A percentile compares a stretch with the other conserved stretches of the same genome.
Conservation (phyloP, 2,797 vertebrate genomes). For the Sarcophilus harrisii region DNA sequence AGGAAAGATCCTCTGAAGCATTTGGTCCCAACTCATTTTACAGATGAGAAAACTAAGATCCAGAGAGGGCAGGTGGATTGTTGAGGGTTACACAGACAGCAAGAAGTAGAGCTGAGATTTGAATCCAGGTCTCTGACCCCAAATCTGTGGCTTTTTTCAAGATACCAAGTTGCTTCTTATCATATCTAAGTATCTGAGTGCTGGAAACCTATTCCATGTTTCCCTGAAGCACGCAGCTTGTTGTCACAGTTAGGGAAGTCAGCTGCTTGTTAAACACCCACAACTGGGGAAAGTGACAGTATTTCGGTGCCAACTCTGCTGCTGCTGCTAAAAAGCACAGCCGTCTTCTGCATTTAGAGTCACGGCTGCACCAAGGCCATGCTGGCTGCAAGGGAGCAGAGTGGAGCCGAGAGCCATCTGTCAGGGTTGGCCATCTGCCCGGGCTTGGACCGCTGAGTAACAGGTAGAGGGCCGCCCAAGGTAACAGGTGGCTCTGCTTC, state of each 20-base stretch:
- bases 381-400: not conserved
- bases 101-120: not conserved
- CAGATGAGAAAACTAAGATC: not conserved
- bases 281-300: constrained; percentile 32
- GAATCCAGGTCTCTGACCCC: not conserved
- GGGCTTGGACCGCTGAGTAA: not conserved
- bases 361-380: not conserved
- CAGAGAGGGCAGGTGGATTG: not conserved
- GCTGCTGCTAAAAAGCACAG: constrained; percentile 18
- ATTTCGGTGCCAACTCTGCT: not conserved
- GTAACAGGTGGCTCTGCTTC: not conserved
- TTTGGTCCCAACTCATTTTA: not conserved
- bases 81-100: not conserved
- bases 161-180: not conserved
- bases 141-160: not conserved
- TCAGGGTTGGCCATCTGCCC: not conserved
- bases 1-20: not conserved
- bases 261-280: constrained; percentile 41
- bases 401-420: not conserved
- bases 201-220: not conserved
- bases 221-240: constrained; percentile 28
- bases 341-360: not conserved
- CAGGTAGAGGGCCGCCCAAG: not conserved
- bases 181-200: not conserved
- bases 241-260: constrained; percentile 12